Evolutionary conservation across 2,113 vertebrate genomes (phyloP).

Genomic region (Chionis minor): DNA sequence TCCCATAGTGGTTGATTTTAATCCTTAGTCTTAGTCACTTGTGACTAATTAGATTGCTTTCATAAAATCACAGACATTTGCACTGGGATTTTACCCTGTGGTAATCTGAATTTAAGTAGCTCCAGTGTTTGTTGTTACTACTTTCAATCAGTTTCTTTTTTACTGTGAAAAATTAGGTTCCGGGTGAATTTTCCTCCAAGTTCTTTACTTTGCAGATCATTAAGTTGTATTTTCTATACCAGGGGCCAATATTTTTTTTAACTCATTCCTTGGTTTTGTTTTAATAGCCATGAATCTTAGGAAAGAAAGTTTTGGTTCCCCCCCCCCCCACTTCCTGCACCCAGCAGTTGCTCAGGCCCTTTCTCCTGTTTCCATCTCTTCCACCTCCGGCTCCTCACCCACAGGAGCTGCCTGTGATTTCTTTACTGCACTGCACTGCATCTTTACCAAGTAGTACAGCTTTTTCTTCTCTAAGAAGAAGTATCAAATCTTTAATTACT

Average conservation of each 20-base stretch:
- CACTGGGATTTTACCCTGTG: neutral
- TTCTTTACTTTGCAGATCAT: neutral
- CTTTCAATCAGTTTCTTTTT: neutral
- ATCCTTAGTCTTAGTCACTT: neutral
- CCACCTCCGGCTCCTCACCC: neutral
- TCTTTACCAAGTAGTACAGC: neutral
- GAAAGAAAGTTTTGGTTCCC: neutral
- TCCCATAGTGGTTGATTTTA: neutral
- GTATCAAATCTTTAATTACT: neutral
- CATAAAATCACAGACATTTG: neutral
- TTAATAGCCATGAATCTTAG: neutral
- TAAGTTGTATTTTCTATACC: neutral
- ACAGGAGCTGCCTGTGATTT: neutral
- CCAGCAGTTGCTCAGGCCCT: neutral
- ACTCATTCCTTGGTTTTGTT: neutral
- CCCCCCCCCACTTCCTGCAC: too few relatives aligned
- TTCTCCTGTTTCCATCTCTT: neutral
- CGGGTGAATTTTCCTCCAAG: neutral
- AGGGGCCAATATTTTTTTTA: neutral
- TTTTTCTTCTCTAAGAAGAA: neutral
- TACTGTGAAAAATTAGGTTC: neutral
- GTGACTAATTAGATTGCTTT: conserved; percentile 22
- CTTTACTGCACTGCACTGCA: neutral
- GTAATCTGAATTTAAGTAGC: neutral
- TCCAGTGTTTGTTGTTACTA: neutral